These are phyloP conservation scores for Steatocranus sp. DNA, from an alignment of 2,797 vertebrate genomes.

Conservation along the genomic window DNA sequence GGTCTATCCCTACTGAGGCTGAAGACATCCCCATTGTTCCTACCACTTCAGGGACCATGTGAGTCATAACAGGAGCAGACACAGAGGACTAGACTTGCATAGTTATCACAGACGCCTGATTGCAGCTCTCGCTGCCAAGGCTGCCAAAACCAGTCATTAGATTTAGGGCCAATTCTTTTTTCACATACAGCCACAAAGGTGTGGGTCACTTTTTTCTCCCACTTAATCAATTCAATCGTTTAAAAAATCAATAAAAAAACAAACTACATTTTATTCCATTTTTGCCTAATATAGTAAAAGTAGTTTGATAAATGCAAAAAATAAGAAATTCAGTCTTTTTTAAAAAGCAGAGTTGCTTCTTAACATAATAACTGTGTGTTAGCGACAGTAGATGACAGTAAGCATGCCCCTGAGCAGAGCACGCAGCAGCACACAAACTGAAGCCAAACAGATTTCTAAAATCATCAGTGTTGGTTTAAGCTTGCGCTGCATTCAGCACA, in stretches of 20 bases:
- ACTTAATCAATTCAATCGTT: background rate
- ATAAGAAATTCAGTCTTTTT: background rate
- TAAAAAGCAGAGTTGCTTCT: background rate
- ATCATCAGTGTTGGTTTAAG: background rate
- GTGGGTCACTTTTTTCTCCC: background rate
- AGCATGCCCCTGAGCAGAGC: background rate
- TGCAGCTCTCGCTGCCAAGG: background rate
- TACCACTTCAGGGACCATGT: slow-evolving; percentile 98
- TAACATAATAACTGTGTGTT: background rate
- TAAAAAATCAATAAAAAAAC: background rate
- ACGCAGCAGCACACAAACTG: background rate
- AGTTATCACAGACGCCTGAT: background rate
- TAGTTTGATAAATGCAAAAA: background rate
- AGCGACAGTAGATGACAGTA: background rate
- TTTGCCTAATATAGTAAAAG: background rate
- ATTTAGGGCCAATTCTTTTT: background rate
- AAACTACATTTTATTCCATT: background rate
- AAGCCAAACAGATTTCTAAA: background rate
- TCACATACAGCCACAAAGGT: background rate
- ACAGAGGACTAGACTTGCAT: background rate
- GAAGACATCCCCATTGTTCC: slow-evolving; percentile 99
- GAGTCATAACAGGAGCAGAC: slow-evolving; percentile 48
- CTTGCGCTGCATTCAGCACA: accelerated
- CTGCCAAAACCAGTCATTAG: background rate
- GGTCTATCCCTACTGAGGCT: slow-evolving; percentile 97